phyloP scores from a whole-genome alignment of 2,888 invertebrate species.

The Phymatocera aterrima region DNA sequence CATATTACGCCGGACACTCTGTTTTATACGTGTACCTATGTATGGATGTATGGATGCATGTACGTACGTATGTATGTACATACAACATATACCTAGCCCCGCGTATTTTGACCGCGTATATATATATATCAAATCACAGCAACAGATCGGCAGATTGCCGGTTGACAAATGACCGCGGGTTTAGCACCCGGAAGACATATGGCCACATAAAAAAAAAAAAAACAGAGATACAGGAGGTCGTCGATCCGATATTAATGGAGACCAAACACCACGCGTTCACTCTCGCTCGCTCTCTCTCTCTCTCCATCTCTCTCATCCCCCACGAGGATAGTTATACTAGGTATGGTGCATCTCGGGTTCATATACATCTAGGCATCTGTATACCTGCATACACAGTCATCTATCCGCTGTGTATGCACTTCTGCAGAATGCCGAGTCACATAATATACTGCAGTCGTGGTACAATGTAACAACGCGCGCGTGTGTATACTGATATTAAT shows the following conservation, averaged over 20 bases:
- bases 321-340: slow-evolving; percentile 17
- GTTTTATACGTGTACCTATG: neutral
- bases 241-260: slow-evolving; percentile 74
- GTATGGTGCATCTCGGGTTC: slow-evolving; percentile 34
- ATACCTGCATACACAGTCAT: neutral
- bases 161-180: slow-evolving; percentile 71
- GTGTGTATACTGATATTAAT: too few species aligned
- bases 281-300: neutral
- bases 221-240: slow-evolving; percentile 59
- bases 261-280: slow-evolving; percentile 72
- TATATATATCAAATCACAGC: slow-evolving; percentile 66
- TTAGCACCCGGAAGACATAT: slow-evolving; percentile 69
- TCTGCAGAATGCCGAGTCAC: slow-evolving; percentile 29
- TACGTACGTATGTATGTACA: neutral
- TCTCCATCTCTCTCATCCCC: neutral
- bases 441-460: slow-evolving; percentile 30
- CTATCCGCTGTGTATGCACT: neutral
- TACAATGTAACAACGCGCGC: slow-evolving; percentile 48
- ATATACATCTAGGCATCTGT: too few species aligned
- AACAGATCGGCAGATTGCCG: slow-evolving; percentile 68
- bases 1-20: neutral
- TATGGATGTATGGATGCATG: neutral
- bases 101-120: slow-evolving; percentile 39
- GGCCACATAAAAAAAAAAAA: slow-evolving; percentile 70
- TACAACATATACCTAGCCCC: too few species aligned